Base-by-base conservation (phyloP, 2,797 vertebrate genomes). In the Acanthurus lineatus region DNA sequence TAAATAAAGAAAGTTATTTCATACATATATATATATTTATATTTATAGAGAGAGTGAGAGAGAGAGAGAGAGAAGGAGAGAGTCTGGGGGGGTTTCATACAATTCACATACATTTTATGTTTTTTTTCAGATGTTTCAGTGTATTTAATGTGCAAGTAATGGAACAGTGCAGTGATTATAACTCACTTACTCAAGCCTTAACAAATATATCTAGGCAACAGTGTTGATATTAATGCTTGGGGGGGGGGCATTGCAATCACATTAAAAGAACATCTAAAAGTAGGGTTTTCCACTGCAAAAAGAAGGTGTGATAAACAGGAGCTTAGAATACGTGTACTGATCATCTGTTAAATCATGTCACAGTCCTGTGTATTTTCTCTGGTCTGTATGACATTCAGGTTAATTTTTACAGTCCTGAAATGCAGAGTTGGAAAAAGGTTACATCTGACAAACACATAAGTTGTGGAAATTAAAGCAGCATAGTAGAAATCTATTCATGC, bases 401-500 rank as follows among this genome's bases (percentile, higher is more conserved):
- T 92, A 82, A 93, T 92, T 92, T 82, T 85, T 69, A 91, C 89
- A 84, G 60, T 87, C 64, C 81, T 83, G 77, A 90, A 92, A 92
- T 72, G 76, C 64, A 72, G 73, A 76, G 65, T 80, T 59, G 64
- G 65, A 85, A 91, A 94, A 93, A 91, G 91, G 92, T 93, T 93
- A 88, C 65, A 77, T 89, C 77, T 86, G 90, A 90, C 89, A 90
- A 94, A 87, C 70, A 82, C 84, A 81, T 9, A 72, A 94, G 81
- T 91, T 91, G 92, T 92, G 80, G 81, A 93, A 93, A 95, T 94
- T 84, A 92, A 93, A 94, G 89, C 91, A 73, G 76, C 8, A 38
- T 91, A 92, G 91, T 90, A 90, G 91, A 88, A 93, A 92, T 90
- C 85, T 88, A 82, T 76, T 70, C 87, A 90, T 88, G 88, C 91